These are phyloP conservation scores for Proterorhinus semilunaris DNA, from an alignment of 2,113 vertebrate species.

Conservation along the genomic window DNA sequence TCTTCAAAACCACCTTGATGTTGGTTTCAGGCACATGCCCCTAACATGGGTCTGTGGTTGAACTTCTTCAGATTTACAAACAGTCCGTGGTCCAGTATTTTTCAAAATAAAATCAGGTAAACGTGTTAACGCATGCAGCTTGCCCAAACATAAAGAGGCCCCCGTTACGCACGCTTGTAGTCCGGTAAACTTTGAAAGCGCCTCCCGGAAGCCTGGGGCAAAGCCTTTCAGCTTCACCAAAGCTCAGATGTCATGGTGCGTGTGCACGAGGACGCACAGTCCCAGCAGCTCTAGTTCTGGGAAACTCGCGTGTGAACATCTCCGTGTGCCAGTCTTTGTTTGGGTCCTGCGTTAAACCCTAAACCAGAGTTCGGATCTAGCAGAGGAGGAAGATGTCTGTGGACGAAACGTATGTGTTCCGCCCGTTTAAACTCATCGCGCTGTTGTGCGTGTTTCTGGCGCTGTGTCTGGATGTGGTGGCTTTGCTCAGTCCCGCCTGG, in stretches of 20 bases:
- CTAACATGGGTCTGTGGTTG: neutral
- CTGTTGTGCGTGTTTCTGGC: constrained; percentile 80
- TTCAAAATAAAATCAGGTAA: constrained; percentile 47
- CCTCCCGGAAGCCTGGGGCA: constrained; percentile 34
- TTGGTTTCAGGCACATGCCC: neutral
- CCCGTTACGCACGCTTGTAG: neutral
- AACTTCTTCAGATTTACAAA: neutral
- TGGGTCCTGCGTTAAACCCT: neutral
- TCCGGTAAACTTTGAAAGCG: constrained; percentile 53
- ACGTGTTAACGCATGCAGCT: neutral
- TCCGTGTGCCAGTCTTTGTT: neutral
- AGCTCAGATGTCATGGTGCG: constrained; percentile 28
- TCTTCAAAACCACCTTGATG: no score
- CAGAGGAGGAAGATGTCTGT: constrained; percentile 71
- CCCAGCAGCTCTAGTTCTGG: neutral
- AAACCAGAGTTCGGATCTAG: neutral
- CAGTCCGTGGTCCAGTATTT: neutral
- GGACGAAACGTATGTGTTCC: constrained; percentile 71
- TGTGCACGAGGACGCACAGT: constrained; percentile 16
- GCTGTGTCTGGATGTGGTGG: constrained; percentile 77
- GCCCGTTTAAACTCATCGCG: constrained; percentile 82
- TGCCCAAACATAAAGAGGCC: no score
- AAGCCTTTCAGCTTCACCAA: constrained; percentile 31
- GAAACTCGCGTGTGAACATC: neutral
- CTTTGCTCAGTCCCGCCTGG: constrained; percentile 82